These are phyloP conservation scores for Sebastes alutus DNA, from an alignment of 2,797 vertebrate species.

Conservation along the genomic window DNA sequence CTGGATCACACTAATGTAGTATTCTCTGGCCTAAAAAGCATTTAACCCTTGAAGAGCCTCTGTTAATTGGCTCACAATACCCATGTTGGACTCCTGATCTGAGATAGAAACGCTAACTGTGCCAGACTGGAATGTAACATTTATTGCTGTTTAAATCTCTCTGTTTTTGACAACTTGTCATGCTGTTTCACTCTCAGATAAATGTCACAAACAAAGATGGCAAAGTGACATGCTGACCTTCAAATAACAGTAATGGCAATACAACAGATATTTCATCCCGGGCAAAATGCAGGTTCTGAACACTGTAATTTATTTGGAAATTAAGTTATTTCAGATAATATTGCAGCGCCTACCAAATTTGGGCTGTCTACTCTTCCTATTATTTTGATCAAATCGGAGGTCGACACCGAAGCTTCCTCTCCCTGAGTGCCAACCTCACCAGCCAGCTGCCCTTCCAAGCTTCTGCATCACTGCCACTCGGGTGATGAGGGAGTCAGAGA, in stretches of 20 bases:
- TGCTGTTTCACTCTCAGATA: not conserved
- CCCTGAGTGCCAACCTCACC: slow-evolving; percentile 1
- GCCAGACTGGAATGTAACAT: not conserved
- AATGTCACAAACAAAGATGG: not conserved
- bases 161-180: not conserved
- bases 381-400: slow-evolving; percentile 11
- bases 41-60: slow-evolving; percentile 13
- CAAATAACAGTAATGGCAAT: not conserved
- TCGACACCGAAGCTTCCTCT: slow-evolving; percentile 1
- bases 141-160: not conserved
- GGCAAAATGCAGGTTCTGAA: not conserved
- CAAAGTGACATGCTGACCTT: not conserved
- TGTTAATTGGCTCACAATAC: not conserved
- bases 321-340: not conserved
- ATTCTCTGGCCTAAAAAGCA: not conserved
- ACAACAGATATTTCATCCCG: not conserved
- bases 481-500: slow-evolving; percentile 2
- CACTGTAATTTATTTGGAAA: not conserved
- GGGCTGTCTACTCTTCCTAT: not conserved
- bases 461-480: slow-evolving; percentile 19
- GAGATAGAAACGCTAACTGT: not conserved
- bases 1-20: slow-evolving; percentile 1
- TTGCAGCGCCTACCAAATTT: not conserved
- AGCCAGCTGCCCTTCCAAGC: slow-evolving; percentile 15
- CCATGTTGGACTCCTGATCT: not conserved